Evolutionary conservation across 2,113 vertebrate species (phyloP), one percentile per base, ranked within the genome.

Genomic region (Oncorhynchus gorbuscha): DNA sequence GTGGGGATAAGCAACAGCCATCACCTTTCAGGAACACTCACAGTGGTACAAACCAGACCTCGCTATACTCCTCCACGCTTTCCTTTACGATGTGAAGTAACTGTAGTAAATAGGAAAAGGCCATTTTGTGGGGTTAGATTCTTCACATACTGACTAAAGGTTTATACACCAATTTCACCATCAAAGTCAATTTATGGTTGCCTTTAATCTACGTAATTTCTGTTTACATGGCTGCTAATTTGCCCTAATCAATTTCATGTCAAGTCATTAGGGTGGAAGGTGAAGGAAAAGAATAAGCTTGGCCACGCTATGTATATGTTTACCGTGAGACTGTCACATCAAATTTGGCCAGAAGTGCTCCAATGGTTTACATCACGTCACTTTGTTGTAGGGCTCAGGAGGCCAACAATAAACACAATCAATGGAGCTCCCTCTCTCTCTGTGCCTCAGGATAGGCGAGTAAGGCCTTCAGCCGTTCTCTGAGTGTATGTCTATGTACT

Each of bases 321-420:
- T 78, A 87, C 66, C 61, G 16, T 68, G 66, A 74, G 28, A 79
- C 85, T 88, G 90, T 89, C 90, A 85, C 68, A 18, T 88, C 80
- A 78, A 73, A 89, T 90, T 68, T 87, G 85, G 67, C 70, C 89
- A 76, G 80, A 74, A 73, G 76, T 8, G 74, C 68, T 39, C 58
- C 78, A 35, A 76, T 81, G 82, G 87, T 90, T 89, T 87, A 89
- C 87, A 87, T 89, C 89, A 89, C n/a, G 86, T 90, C 89, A 85
- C 77, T 76, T 74, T 86, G 82, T 88, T 78, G 84, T 76, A 81
- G 8, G 79, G 86, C 82, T 85, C 86, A 87, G 66, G 65, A 77
- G 86, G 82, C 78, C 83, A 76, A 85, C 83, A 71, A 82, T 89
- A 89, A 91, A 90, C 89, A 89, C 81, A 90, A 87, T 87, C 90